Evolutionary conservation across 2,113 vertebrate species (phyloP).

Genomic region (Caretta caretta): DNA sequence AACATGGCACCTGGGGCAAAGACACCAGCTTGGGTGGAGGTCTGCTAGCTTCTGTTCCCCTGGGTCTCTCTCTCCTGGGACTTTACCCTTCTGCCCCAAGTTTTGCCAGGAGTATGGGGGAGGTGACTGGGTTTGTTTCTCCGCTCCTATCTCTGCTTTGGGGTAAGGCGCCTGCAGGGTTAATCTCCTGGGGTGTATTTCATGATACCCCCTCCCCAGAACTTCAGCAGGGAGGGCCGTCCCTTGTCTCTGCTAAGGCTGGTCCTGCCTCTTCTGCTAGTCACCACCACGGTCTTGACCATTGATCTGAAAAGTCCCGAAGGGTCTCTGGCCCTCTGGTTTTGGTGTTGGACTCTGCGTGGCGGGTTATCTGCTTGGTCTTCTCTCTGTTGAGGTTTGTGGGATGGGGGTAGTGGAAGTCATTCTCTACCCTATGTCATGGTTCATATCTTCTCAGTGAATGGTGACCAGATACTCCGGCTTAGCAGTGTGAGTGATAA

Average conservation of each 20-base stretch:
- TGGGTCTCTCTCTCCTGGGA: neutral
- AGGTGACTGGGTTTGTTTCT: neutral
- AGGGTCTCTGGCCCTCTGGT: neutral
- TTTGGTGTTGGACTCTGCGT: neutral
- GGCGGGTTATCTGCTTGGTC: neutral
- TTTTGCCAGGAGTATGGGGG: neutral
- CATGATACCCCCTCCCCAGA: accelerated
- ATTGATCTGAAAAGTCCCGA: neutral
- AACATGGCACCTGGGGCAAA: neutral
- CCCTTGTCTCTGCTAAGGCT: neutral
- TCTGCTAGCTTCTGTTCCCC: neutral
- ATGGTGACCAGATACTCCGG: neutral
- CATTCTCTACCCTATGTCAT: neutral
- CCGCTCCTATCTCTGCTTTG: neutral
- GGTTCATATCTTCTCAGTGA: neutral
- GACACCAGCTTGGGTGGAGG: neutral
- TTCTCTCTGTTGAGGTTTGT: neutral
- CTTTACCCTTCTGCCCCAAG: neutral
- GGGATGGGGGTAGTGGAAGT: neutral
- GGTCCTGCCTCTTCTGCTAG: neutral
- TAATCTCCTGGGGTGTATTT: neutral
- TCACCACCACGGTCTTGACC: neutral
- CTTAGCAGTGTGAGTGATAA: neutral
- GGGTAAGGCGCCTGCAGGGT: neutral
- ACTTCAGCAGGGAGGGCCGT: neutral